Conservation (phyloP, 2,888 invertebrate species). For the Nomada hirtipes region DNA sequence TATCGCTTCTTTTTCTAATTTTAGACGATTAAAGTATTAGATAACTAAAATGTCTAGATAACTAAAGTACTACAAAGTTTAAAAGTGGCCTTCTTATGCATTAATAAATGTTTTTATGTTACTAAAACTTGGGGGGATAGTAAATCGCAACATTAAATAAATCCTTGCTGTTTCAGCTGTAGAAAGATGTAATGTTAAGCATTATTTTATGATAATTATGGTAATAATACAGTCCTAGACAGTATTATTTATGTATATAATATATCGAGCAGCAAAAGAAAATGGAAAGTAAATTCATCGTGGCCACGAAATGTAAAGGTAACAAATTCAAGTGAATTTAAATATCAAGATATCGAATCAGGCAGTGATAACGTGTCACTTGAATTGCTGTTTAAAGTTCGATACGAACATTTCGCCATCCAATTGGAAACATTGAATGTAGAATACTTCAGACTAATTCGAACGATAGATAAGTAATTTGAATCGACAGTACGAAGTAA, state of each 20-base stretch:
- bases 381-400: conserved; percentile 19
- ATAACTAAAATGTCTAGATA: no score
- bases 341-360: conserved; percentile 7
- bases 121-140: not conserved
- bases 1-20: not conserved
- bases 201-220: not conserved
- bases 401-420: conserved; percentile 14
- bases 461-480: not conserved
- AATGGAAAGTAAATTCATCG: not conserved
- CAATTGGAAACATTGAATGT: not conserved
- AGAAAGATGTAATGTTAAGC: not conserved
- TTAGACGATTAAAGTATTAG: not conserved
- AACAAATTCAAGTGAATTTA: not conserved
- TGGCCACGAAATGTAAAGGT: not conserved
- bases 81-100: not conserved
- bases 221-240: no score
- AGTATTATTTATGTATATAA: not conserved
- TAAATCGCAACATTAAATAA: not conserved
- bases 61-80: not conserved
- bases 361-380: conserved; percentile 3
- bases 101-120: not conserved
- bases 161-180: not conserved
- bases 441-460: not conserved
- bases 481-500: not conserved
- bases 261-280: no score